Percentiles rank a stretch among this genome's conserved stretches.
These are phyloP conservation scores for Xestia rhomboidea DNA, from an alignment of 2,888 invertebrate species.

Conservation along the genomic window DNA sequence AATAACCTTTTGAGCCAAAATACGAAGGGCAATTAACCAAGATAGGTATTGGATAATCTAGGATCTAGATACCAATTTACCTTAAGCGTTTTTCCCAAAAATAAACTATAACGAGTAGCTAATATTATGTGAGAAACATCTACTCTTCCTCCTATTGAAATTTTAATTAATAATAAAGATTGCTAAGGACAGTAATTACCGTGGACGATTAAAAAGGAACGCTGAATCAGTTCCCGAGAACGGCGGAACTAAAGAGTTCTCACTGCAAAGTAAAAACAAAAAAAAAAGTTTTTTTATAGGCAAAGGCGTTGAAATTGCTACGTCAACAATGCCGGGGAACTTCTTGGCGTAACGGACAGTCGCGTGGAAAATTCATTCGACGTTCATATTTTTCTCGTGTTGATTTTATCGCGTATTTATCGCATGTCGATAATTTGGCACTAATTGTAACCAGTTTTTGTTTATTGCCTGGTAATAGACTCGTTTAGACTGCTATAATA, in stretches of 20 bases:
- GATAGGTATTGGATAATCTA: neutral
- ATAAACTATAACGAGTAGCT: neutral
- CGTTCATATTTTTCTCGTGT: neutral
- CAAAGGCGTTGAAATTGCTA: constrained; percentile 64
- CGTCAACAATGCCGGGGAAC: constrained; percentile 58
- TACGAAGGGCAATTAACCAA: neutral
- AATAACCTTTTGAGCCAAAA: neutral
- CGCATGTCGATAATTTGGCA: constrained; percentile 44
- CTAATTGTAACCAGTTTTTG: constrained; percentile 36
- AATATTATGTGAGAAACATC: neutral
- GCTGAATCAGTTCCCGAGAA: constrained; percentile 55
- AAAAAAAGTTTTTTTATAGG: constrained; percentile 46
- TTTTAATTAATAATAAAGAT: constrained; percentile 28
- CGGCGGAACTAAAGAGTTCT: constrained; percentile 55
- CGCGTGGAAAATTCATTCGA: constrained; percentile 53
- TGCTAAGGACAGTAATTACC: constrained; percentile 40
- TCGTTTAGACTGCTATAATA: constrained; percentile 37
- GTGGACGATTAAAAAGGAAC: constrained; percentile 51
- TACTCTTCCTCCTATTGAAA: constrained; percentile 14
- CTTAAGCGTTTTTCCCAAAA: neutral
- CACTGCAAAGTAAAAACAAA: constrained; percentile 53
- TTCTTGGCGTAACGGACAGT: constrained; percentile 52
- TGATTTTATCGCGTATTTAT: constrained; percentile 23
- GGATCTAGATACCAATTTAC: neutral
- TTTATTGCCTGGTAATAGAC: constrained; percentile 39